Evolutionary conservation across 2,113 vertebrate species (phyloP).

Genomic region (Axis porcinus): DNA sequence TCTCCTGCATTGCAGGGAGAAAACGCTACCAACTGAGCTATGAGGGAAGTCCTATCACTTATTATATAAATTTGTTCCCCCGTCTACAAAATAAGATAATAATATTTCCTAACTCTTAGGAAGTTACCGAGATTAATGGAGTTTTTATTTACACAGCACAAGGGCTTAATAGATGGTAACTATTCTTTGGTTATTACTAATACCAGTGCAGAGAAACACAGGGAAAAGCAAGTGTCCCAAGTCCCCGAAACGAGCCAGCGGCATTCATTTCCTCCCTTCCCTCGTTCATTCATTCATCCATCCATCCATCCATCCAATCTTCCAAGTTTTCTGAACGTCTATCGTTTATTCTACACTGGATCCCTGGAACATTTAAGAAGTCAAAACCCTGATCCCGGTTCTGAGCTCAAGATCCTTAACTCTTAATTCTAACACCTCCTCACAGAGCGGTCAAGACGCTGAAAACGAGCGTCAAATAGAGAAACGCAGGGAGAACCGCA

Average conservation of each 20-base stretch:
- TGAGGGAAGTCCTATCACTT: background rate
- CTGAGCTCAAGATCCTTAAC: background rate
- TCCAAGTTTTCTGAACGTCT: background rate
- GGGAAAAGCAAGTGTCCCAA: background rate
- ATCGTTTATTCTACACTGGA: background rate
- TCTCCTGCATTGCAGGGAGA: background rate
- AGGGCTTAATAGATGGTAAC: background rate
- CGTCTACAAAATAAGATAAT: background rate
- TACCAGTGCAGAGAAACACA: background rate
- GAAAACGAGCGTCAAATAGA: background rate
- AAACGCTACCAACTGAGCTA: background rate
- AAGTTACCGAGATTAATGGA: background rate
- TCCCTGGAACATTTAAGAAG: background rate
- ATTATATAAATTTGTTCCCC: background rate
- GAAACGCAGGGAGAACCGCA: background rate
- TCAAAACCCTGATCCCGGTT: background rate
- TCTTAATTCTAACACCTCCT: background rate
- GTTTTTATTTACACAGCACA: background rate
- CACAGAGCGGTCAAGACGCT: background rate
- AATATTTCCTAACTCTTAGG: background rate
- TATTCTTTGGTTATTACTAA: background rate
- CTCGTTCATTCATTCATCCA: background rate
- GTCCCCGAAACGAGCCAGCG: background rate
- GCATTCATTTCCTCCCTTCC: background rate
- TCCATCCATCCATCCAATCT: background rate